A percentile compares a stretch with the other conserved stretches of the same genome.
These are phyloP conservation scores for Brachylomia viminalis DNA, from an alignment of 2,888 invertebrate species.

Conservation along the genomic window DNA sequence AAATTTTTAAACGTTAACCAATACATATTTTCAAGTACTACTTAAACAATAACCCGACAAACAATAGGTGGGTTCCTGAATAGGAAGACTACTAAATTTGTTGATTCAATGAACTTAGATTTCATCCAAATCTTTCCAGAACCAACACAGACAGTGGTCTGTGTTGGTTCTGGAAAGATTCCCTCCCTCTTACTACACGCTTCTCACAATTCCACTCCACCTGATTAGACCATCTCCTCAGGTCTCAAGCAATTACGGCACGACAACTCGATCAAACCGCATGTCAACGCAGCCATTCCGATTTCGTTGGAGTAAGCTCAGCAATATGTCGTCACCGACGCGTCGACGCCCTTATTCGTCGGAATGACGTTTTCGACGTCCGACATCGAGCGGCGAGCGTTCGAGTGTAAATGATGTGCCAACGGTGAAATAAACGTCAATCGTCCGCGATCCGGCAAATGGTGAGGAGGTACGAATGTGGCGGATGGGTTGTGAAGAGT, in stretches of 20 bases:
- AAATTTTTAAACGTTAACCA: neutral
- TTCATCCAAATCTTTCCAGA: neutral
- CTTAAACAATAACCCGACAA: neutral
- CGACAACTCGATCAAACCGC: constrained; percentile 66
- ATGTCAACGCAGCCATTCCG: constrained; percentile 65
- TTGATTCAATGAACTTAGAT: neutral
- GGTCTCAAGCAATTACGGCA: constrained; percentile 68
- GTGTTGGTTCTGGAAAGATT: too few species aligned
- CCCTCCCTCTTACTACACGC: neutral
- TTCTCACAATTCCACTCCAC: constrained; percentile 18
- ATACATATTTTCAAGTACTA: neutral
- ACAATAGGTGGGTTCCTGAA: constrained; percentile 8
- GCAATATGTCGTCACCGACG: constrained; percentile 64
- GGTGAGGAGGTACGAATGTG: constrained; percentile 52
- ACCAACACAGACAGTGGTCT: neutral
- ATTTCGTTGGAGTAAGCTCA: constrained; percentile 64
- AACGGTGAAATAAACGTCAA: constrained; percentile 67
- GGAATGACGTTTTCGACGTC: constrained; percentile 69
- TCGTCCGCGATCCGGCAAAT: constrained; percentile 59
- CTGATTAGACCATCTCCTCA: constrained; percentile 34
- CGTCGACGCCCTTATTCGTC: constrained; percentile 59
- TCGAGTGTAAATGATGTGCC: constrained; percentile 77
- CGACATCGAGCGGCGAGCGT: constrained; percentile 53
- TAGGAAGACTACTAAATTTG: constrained; percentile 1
- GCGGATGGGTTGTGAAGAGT: neutral